Percentiles rank a stretch among this genome's conserved stretches.
phyloP scores from a whole-genome alignment of 2,888 invertebrate genomes.

The Drosophila ustulata region DNA sequence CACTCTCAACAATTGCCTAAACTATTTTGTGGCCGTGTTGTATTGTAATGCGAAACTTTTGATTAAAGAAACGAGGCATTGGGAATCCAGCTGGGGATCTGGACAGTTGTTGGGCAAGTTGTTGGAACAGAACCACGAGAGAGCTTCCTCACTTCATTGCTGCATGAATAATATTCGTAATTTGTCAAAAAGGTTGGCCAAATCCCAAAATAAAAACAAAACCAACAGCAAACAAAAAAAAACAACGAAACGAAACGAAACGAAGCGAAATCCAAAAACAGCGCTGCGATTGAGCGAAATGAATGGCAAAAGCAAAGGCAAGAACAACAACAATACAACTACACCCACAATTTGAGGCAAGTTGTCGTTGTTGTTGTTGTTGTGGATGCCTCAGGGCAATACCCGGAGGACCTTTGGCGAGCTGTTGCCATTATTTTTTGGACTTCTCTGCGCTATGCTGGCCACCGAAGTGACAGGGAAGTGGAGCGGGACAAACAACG shows the following conservation, averaged over 20 bases:
- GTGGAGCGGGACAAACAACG: constrained; percentile 9
- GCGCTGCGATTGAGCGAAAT: constrained; percentile 74
- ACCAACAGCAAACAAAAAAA: constrained; percentile 12
- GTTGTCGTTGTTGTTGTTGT: constrained; percentile 6
- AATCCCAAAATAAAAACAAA: constrained; percentile 71
- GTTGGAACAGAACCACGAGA: constrained; percentile 56
- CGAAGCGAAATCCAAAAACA: constrained; percentile 67
- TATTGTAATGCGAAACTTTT: constrained; percentile 16
- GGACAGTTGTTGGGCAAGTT: constrained; percentile 37
- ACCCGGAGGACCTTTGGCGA: constrained; percentile 79
- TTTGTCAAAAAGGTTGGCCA: constrained; percentile 81
- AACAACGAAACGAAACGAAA: constrained; percentile 36
- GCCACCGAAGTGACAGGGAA: constrained; percentile 28
- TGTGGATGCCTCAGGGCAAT: constrained; percentile 60
- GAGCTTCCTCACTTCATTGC: constrained; percentile 80
- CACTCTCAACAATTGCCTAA: constrained; percentile 1
- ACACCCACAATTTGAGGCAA: constrained; percentile 42
- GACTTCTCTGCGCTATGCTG: constrained; percentile 58
- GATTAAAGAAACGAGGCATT: constrained; percentile 38
- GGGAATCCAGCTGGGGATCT: constrained; percentile 45
- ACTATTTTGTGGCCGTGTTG: constrained; percentile 25
- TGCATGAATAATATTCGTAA: constrained; percentile 82
- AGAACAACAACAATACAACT: constrained; percentile 38
- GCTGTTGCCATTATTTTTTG: constrained; percentile 78
- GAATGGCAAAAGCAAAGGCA: constrained; percentile 46